Conservation (phyloP, 2,888 invertebrate genomes). For the Fabriciana adippe region DNA sequence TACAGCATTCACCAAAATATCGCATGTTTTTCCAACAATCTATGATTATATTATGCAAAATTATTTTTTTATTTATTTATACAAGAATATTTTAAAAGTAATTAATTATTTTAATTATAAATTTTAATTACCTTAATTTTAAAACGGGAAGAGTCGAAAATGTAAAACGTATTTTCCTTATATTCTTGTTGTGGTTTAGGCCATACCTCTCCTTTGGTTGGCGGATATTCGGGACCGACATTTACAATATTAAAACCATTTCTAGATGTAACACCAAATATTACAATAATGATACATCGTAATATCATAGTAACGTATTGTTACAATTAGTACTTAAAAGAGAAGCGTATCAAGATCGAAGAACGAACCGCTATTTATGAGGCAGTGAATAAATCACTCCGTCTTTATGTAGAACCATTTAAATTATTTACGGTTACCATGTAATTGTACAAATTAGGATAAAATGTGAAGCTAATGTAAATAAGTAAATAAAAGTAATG, state of each 20-base stretch:
- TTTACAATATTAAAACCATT: constrained; percentile 47
- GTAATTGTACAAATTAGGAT: too few relatives aligned
- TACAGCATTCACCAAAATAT: constrained; percentile 79
- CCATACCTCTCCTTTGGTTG: constrained; percentile 86
- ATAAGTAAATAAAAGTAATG: too few relatives aligned
- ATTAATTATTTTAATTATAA: background rate
- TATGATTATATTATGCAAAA: background rate
- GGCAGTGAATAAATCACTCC: too few relatives aligned
- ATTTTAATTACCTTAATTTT: constrained; percentile 68
- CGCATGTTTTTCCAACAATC: constrained; percentile 57
- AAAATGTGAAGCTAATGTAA: too few relatives aligned
- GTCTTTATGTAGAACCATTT: too few relatives aligned
- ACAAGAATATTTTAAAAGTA: too few relatives aligned
- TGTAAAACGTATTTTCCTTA: constrained; percentile 63
- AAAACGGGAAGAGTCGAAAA: constrained; percentile 73
- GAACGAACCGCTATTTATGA: too few relatives aligned
- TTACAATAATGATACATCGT: background rate
- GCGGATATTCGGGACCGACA: constrained; percentile 74
- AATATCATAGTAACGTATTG: background rate
- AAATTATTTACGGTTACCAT: too few relatives aligned
- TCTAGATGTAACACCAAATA: background rate
- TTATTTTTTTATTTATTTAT: background rate
- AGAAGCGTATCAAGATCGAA: too few relatives aligned
- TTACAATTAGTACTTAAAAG: background rate
- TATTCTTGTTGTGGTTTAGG: constrained; percentile 83